These are phyloP conservation scores for Watsonalla cultraria DNA, from an alignment of 2,888 invertebrate species.

Conservation along the genomic window DNA sequence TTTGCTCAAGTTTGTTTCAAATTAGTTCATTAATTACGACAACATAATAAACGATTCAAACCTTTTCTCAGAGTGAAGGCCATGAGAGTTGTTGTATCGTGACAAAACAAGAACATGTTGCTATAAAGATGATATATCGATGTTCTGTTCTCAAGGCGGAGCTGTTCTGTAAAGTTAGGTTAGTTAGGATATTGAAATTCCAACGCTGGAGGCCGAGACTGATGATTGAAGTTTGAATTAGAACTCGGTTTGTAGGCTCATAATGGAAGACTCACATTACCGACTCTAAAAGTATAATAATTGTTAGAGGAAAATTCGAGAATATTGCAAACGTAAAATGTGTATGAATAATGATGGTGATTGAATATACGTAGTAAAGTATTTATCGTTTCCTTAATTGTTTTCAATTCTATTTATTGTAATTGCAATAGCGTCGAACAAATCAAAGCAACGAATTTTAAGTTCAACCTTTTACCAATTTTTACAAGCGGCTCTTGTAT, in stretches of 20 bases:
- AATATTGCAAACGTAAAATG: too few relatives aligned
- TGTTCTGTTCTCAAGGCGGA: not conserved
- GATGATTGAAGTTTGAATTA: not conserved
- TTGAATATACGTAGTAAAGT: too few relatives aligned
- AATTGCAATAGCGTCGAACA: too few relatives aligned
- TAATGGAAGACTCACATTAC: slow-evolving; percentile 9
- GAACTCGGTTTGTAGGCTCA: not conserved
- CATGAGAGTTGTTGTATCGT: not conserved
- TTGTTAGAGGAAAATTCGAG: too few relatives aligned
- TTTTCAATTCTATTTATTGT: too few relatives aligned
- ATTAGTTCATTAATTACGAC: too few relatives aligned
- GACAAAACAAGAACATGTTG: not conserved
- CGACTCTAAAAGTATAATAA: too few relatives aligned
- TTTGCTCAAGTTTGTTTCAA: too few relatives aligned
- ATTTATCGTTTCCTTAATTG: too few relatives aligned
- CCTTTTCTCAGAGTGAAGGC: not conserved
- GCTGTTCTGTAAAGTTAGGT: not conserved
- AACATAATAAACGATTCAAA: not conserved
- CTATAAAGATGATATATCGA: not conserved
- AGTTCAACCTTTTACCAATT: not conserved
- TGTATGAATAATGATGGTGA: too few relatives aligned
- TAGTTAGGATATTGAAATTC: not conserved
- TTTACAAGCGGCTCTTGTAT: not conserved
- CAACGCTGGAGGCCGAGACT: not conserved
- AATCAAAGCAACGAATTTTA: not conserved